Base-by-base conservation (phyloP, 2,888 invertebrate species). In the Raillietiella orientalis region DNA sequence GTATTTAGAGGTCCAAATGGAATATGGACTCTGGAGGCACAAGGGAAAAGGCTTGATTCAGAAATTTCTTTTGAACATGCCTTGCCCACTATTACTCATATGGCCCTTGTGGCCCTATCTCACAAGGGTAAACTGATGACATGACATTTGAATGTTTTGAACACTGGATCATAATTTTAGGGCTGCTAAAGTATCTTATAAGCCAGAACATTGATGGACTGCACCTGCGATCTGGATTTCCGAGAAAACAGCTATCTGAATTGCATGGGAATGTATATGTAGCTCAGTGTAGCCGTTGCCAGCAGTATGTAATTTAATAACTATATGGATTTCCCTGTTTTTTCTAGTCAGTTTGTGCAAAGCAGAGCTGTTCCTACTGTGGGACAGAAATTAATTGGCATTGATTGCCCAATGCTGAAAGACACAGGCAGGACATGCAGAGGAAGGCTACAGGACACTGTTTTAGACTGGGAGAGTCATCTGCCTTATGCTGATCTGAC, bases 181-280 rank as follows among this genome's bases (percentile, higher is more conserved):
- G 19, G 23, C 24, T 10, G 4, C 15, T 4, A 8, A 5, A 6
- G 6, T 6, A 17, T 17, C 19, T 17, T 17, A 59, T 96, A 13
- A 84, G 82, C 40, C 93, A 99, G 50, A 96, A 96, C 48, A 87
- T 99, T 36, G 96, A 99, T 54, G 93, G 93, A 1, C 52, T 99
- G 25, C 93, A 96, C 50, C 50, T 90, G 27, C 62, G 72, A 38
- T 82, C 82, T 5, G 90, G 90, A 3, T 49, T 93, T 31, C 52
- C 61, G 1, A 56, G 84, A 30, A 59, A 65, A 36, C 52, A 64
- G 40, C 48, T 96, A 31, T 63, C 87, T 6, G 93, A 96, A 48
- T 53, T 96, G 24, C 96, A 96, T 53, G 96, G 96, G 2, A 90
- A 96, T 46, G 87, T 96, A 70, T 96, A 84, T 50, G 58, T 74